Conservation (phyloP, 2,888 invertebrate species). For the Digitonthophagus gazella region DNA sequence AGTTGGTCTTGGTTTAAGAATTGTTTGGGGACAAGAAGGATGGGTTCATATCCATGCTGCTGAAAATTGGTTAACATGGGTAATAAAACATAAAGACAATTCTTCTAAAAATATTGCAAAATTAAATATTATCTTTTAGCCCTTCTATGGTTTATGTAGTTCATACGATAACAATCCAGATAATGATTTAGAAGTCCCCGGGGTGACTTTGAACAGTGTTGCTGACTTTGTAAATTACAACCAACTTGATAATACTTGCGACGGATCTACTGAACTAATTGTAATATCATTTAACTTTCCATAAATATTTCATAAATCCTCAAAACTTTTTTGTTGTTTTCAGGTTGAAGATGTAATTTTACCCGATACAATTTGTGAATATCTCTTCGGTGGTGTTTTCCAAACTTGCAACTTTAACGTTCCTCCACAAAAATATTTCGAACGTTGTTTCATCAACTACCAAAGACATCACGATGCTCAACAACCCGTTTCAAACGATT, state of each 20-base stretch:
- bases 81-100: background rate
- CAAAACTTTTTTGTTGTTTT: background rate
- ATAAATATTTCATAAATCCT: background rate
- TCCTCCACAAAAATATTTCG: background rate
- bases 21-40: constrained; percentile 1
- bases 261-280: background rate
- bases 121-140: background rate
- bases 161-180: background rate
- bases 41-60: constrained; percentile 4
- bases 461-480: too few species aligned
- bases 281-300: background rate
- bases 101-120: too few species aligned
- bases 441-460: background rate
- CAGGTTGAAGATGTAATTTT: background rate
- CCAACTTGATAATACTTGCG: background rate
- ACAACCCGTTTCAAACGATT: background rate
- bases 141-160: background rate
- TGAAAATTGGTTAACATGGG: background rate
- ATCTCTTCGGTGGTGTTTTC: background rate
- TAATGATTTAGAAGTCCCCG: background rate
- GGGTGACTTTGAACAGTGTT: background rate
- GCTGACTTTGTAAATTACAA: background rate
- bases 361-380: background rate
- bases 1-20: background rate
- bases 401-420: background rate